Evolutionary conservation across 92 coral and sea anemone genomes (phyloP).

Genomic region (Zoanthus gigantus): DNA sequence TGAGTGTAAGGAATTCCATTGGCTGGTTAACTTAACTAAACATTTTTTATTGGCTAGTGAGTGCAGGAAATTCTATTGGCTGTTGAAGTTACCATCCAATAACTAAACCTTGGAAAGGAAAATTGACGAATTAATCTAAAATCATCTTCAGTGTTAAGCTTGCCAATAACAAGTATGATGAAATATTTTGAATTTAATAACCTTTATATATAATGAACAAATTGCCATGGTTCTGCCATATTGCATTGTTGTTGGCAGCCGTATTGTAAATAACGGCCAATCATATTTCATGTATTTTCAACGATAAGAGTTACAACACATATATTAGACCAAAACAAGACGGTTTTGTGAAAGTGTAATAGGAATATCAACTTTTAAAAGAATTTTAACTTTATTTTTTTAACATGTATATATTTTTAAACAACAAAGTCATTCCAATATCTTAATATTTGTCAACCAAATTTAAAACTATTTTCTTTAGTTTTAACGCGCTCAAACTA

Average conservation of each 20-base stretch:
- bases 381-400: neutral
- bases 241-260: neutral
- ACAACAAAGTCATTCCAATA: slow-evolving; percentile 2
- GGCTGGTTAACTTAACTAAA: too few species aligned
- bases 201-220: neutral
- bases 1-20: too few species aligned
- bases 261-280: neutral
- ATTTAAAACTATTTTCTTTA: neutral
- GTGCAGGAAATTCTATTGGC: too few species aligned
- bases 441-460: neutral
- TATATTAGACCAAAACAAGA: neutral
- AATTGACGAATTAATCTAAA: too few species aligned
- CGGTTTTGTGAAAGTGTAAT: neutral
- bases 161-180: too few species aligned
- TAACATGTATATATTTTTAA: slow-evolving; percentile 16
- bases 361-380: neutral
- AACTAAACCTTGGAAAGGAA: too few species aligned
- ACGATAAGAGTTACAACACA: neutral
- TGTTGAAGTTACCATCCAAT: too few species aligned
- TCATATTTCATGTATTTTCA: neutral
- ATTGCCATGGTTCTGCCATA: neutral
- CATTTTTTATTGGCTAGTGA: too few species aligned
- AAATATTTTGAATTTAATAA: slow-evolving; percentile 1
- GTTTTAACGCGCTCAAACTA: neutral
- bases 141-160: too few species aligned